Conservation (phyloP, 2,113 vertebrate genomes). For the Gallinago jamesoni region DNA sequence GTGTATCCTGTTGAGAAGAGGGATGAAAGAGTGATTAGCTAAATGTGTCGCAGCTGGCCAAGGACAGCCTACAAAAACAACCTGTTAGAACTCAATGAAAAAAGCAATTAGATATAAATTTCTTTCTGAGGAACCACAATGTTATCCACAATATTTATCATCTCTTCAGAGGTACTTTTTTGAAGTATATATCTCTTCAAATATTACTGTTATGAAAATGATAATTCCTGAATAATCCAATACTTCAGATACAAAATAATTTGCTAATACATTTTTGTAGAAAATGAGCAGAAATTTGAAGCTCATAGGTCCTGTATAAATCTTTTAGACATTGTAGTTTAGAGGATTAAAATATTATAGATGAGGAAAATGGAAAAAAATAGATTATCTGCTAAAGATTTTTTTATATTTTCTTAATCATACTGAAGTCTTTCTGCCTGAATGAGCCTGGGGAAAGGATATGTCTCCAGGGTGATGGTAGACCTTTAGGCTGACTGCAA, state of each 20-base stretch:
- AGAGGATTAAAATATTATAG: background rate
- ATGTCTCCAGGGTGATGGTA: background rate
- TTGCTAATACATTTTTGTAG: background rate
- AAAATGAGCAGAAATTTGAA: background rate
- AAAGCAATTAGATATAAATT: background rate
- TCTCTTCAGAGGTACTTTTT: background rate
- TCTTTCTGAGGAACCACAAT: background rate
- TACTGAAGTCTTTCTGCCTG: background rate
- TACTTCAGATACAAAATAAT: background rate
- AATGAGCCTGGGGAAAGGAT: background rate
- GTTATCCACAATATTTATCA: background rate
- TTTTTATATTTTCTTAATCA: background rate
- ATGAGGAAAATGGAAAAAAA: background rate
- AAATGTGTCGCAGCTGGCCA: rapidly evolving
- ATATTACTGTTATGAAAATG: background rate
- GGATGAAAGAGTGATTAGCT: background rate
- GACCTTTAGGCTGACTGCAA: background rate
- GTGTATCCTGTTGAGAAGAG: background rate
- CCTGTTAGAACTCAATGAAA: background rate
- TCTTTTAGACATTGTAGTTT: background rate
- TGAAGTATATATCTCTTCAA: background rate
- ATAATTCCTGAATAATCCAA: background rate
- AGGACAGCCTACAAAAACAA: background rate
- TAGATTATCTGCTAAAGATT: background rate
- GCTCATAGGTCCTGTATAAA: background rate